Evolutionary conservation across 2,888 invertebrate genomes (phyloP), one percentile per base, ranked within the genome.

Genomic region (Tolmerus cingulatus): DNA sequence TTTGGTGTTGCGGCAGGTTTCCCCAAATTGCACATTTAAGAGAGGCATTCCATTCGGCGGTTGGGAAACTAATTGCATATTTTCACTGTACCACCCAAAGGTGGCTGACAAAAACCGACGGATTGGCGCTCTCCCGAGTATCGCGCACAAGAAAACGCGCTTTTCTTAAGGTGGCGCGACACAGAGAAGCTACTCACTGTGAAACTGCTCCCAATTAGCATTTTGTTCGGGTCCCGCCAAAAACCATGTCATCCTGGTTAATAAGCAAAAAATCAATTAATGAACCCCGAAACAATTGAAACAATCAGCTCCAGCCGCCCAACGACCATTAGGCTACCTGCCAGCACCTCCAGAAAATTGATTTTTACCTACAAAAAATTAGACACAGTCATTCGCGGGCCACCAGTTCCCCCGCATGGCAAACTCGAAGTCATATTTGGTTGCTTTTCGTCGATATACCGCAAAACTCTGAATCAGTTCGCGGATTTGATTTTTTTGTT

Each of bases 241-340:
- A 51, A 51, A 79, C 79, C 79, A 51, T 79, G 79, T 79, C 79
- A 79, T 79, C 79, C 79, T 27, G 51, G 16, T 51, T 79, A 79
- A 79, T 79, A 79, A 79, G 79, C 79, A 79, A 79, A 79, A 79
- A 79, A 79, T 79, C 79, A 79, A 79, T 79, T 79, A 79, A 79
- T 79, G 79, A 79, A 46, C 46, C 51, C 66, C 30, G 79, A 79
- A 51, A 79, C 46, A 34, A n/a, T 55, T 79, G 51, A 51, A 79
- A 79, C 79, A 79, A 46, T 79, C 51, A 51, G 51, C 43, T 14
- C 12, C 23, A 12, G 51, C 46, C 30, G 55, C 79, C 27, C 27
- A 55, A 51, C 16, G 51, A 51, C 79, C 79, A 79, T 55, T 55
- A 30, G 66, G 79, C 51, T 79, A 79, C 79, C 79, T 79, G 51